Conservation (phyloP, 2,888 invertebrate species). For the Hymenopus coronatus region DNA sequence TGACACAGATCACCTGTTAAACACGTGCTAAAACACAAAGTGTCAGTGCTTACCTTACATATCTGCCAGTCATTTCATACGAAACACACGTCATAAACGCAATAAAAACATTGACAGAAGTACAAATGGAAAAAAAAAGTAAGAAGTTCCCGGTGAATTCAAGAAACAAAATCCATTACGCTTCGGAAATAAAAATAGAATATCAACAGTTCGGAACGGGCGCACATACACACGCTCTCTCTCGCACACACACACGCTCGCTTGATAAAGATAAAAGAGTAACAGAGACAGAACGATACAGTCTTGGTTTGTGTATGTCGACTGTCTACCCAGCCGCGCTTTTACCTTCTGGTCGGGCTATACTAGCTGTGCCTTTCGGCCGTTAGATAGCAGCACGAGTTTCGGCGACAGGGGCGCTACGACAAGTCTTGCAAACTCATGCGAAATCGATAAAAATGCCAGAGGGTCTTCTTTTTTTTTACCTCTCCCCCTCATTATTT, state of each 20-base stretch:
- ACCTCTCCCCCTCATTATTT: constrained; percentile 12
- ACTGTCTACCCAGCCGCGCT: constrained; percentile 23
- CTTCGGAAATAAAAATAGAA: constrained; percentile 11
- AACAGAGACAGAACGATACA: background rate
- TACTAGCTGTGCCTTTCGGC: constrained; percentile 8
- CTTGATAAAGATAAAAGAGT: constrained; percentile 6
- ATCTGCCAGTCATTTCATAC: constrained; percentile 22
- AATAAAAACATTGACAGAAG: background rate
- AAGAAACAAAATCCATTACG: constrained; percentile 20
- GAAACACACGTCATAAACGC: constrained; percentile 14
- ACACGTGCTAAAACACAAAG: background rate
- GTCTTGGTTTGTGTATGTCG: constrained; percentile 12
- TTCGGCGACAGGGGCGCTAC: constrained; percentile 20
- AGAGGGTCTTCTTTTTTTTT: constrained; percentile 10
- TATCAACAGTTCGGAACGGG: background rate
- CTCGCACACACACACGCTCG: background rate
- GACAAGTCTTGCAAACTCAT: constrained; percentile 22
- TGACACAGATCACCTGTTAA: background rate
- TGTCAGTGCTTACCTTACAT: constrained; percentile 1
- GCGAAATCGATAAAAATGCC: constrained; percentile 27
- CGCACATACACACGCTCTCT: constrained; percentile 1
- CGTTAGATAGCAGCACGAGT: constrained; percentile 27
- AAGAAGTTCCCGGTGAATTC: background rate
- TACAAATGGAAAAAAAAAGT: background rate
- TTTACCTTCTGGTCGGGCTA: constrained; percentile 9